Conservation (phyloP, 2,888 invertebrate genomes). For the Lasiommata megera region DNA sequence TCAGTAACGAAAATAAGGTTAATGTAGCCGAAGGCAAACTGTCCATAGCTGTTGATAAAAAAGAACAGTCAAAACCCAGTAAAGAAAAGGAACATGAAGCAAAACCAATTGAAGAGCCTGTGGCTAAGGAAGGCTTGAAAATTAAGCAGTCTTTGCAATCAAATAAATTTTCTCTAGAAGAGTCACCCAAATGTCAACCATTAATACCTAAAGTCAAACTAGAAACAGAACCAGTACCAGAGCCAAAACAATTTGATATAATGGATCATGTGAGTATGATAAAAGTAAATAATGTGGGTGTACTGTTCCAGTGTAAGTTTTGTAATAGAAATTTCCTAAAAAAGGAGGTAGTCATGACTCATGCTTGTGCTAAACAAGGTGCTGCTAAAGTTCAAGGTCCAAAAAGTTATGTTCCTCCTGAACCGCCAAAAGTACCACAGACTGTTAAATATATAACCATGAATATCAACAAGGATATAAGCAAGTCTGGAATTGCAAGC, state of each 20-base stretch:
- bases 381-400: slow-evolving; percentile 51
- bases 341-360: slow-evolving; percentile 62
- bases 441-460: slow-evolving; percentile 67
- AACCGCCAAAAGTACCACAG: slow-evolving; percentile 53
- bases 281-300: slow-evolving; percentile 71
- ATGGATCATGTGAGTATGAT: slow-evolving; percentile 71
- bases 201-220: not conserved
- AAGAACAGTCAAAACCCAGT: slow-evolving; percentile 9
- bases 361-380: slow-evolving; percentile 69
- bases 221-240: slow-evolving; percentile 22
- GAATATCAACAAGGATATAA: slow-evolving; percentile 46
- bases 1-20: slow-evolving; percentile 28
- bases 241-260: slow-evolving; percentile 54
- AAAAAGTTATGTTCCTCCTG: slow-evolving; percentile 45
- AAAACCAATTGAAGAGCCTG: slow-evolving; percentile 4
- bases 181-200: slow-evolving; percentile 24
- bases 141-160: slow-evolving; percentile 27
- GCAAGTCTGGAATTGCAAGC: slow-evolving; percentile 38
- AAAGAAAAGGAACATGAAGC: slow-evolving; percentile 22
- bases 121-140: slow-evolving; percentile 22
- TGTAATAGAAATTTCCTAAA: slow-evolving; percentile 73
- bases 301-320: slow-evolving; percentile 70
- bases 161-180: slow-evolving; percentile 30
- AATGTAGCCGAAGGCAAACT: slow-evolving; percentile 23
- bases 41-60: slow-evolving; percentile 4